phyloP scores from a whole-genome alignment of 2,888 invertebrate genomes.

The Tridacna crocea region DNA sequence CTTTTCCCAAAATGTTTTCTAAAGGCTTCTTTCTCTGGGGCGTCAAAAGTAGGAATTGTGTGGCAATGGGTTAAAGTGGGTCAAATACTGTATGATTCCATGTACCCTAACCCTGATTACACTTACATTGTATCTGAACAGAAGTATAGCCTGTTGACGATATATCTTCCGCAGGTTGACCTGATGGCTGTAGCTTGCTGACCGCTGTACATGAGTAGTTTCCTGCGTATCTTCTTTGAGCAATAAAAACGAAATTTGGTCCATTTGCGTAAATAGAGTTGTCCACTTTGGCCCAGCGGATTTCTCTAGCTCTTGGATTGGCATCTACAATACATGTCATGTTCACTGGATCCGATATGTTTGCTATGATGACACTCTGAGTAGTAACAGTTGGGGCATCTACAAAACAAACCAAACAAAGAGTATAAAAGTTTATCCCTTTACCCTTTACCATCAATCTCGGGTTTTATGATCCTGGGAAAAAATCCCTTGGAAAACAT shows the following conservation, averaged over 20 bases:
- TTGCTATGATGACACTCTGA: constrained; percentile 55
- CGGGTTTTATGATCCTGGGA: neutral
- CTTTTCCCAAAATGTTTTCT: too few species aligned
- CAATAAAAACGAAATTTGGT: constrained; percentile 57
- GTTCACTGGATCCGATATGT: constrained; percentile 62
- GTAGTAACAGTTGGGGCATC: constrained; percentile 72
- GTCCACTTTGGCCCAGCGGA: constrained; percentile 70
- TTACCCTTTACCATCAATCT: neutral
- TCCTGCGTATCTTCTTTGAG: constrained; percentile 64
- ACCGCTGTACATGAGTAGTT: constrained; percentile 74
- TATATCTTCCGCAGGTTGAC: constrained; percentile 53
- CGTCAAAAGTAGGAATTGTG: too few species aligned
- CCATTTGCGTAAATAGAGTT: constrained; percentile 53
- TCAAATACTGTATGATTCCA: too few species aligned
- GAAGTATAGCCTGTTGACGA: constrained; percentile 62
- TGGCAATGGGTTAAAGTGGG: too few species aligned
- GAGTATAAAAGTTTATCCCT: neutral
- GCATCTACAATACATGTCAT: constrained; percentile 71
- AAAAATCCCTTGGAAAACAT: neutral
- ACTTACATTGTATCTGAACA: constrained; percentile 76
- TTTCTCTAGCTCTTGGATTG: constrained; percentile 67
- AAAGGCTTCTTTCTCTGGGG: too few species aligned
- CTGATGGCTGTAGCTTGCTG: constrained; percentile 69
- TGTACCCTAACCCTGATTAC: too few species aligned
- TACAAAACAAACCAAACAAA: constrained; percentile 21